A percentile compares a stretch with the other conserved stretches of the same genome.
phyloP scores from a whole-genome alignment of 2,113 vertebrate species.

The Anolis carolinensis region DNA sequence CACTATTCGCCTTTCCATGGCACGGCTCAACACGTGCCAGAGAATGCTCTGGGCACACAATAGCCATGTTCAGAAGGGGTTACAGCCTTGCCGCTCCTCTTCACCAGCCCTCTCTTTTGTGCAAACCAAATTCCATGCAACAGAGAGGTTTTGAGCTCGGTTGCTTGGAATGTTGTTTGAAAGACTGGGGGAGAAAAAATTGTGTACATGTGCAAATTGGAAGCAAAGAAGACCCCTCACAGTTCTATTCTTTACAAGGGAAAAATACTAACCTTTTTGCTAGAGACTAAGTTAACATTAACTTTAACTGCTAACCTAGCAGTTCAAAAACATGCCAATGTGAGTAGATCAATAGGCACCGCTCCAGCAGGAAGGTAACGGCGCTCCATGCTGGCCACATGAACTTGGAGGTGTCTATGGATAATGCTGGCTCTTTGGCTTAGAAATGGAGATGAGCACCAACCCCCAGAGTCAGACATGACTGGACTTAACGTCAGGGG shows the following conservation, averaged over 20 bases:
- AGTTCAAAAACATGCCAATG: too few relatives aligned
- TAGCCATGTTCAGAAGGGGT: constrained; percentile 5
- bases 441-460: too few relatives aligned
- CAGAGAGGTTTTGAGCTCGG: too few relatives aligned
- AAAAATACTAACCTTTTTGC: not conserved
- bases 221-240: not conserved
- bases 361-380: too few relatives aligned
- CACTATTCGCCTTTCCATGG: constrained; percentile 34
- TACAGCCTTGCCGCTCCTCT: not conserved
- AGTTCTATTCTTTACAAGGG: not conserved
- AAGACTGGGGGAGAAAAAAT: too few relatives aligned
- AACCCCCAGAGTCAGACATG: too few relatives aligned
- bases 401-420: too few relatives aligned
- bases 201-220: not conserved
- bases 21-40: constrained; percentile 27
- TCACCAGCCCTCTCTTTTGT: constrained; percentile 22
- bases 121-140: not conserved
- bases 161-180: not conserved
- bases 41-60: constrained; percentile 23
- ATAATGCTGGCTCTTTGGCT: too few relatives aligned
- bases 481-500: too few relatives aligned
- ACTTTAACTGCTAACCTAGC: too few relatives aligned
- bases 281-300: not conserved
- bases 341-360: too few relatives aligned
- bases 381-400: too few relatives aligned